Base-by-base conservation (phyloP, 2,113 vertebrate genomes). In the Euleptes europaea region DNA sequence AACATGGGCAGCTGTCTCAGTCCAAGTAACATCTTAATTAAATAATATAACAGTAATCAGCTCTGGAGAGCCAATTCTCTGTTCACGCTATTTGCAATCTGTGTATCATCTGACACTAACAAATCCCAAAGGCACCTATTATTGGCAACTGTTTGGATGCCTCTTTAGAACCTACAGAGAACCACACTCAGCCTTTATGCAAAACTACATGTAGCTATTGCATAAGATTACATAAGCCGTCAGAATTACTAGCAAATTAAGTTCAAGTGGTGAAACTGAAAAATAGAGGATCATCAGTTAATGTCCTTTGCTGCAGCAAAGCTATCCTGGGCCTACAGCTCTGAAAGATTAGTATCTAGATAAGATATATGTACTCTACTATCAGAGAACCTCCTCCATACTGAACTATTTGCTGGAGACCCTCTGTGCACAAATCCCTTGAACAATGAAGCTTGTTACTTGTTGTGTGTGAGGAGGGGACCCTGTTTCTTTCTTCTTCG, bases 221-320 rank as follows among this genome's bases (percentile, higher is more conserved):
- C 60, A 40, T 67, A 71, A 31, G 23, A 75, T 33, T 73, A 60
- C 38, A 14, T 49, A 17, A 11, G 4, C 70, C 42, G 69, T 66
- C 38, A 28, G 33, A 13, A 78, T 11, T 72, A 75, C 77, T 77
- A 85, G 15, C 13, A 79, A 57, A 40, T 70, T n/a, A 76, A 31
- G 7, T 84, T 83, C 71, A 2, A 73, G 28, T 38, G 84, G 78
- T 71, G 14, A 67, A 86, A 83, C 54, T 71, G 26, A 85, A 91
- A 19, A 77, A 79, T 72, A 26, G 49, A 66, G 0, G 14, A 31
- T 87, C 51, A 80, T 86, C 75, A 86, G 28, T n/a, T 74, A 26
- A n/a, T 0, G 28, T 47, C 11, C 84, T 79, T 78, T 49, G 1
- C 63, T 82, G 85, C 79, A 87, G 77, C 82, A 83, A 3, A 89